Conservation (phyloP, 2,113 vertebrate species). For the Laterallus jamaicensis region DNA sequence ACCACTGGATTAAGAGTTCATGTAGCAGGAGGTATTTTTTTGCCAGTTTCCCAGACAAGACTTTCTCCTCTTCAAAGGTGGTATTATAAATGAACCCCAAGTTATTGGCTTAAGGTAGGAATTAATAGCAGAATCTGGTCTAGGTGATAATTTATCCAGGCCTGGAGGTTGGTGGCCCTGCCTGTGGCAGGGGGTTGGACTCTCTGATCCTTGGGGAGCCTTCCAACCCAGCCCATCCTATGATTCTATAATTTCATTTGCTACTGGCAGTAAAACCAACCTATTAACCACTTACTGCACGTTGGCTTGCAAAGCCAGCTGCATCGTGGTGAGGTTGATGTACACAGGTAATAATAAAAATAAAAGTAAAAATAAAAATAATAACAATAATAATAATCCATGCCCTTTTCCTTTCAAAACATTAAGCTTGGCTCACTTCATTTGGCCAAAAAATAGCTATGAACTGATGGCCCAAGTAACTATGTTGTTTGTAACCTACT, state of each 20-base stretch:
- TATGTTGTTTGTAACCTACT: not conserved
- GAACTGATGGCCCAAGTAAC: not conserved
- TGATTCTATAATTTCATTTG: not conserved
- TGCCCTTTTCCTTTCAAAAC: not conserved
- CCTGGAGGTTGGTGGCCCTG: too few species aligned
- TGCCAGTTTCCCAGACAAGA: not conserved
- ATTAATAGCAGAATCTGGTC: not conserved
- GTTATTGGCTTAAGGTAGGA: not conserved
- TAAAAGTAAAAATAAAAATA: too few species aligned
- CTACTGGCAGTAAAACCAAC: not conserved
- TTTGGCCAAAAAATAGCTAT: not conserved
- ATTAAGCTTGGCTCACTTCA: not conserved
- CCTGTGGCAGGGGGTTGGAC: too few species aligned
- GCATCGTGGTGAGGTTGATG: accelerated
- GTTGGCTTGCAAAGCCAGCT: not conserved
- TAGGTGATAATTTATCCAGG: not conserved
- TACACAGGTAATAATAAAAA: not conserved
- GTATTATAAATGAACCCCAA: not conserved
- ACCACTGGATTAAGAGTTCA: not conserved
- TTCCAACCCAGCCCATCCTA: too few species aligned
- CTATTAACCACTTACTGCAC: not conserved
- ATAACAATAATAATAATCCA: not conserved
- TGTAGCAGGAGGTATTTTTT: not conserved
- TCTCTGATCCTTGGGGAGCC: too few species aligned
- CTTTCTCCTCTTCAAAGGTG: not conserved